Evolutionary conservation across 2,113 vertebrate genomes (phyloP).

Genomic region (Antechinus flavipes): DNA sequence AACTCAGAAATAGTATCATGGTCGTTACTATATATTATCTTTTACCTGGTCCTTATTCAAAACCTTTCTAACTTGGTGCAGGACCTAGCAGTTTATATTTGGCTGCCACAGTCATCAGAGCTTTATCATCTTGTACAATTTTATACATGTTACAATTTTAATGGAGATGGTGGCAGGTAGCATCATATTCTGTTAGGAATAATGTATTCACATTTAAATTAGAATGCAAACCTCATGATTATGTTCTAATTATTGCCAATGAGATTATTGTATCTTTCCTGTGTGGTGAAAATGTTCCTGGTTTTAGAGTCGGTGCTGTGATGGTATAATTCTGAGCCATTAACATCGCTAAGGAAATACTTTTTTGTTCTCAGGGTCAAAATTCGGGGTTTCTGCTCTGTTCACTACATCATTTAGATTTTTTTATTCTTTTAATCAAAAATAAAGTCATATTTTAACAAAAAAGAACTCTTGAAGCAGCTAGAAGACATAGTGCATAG

Average conservation of each 20-base stretch:
- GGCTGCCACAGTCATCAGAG: background rate
- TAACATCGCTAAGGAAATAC: background rate
- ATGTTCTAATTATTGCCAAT: background rate
- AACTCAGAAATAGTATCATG: background rate
- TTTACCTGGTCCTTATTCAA: background rate
- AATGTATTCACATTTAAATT: constrained; percentile 44
- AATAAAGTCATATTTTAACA: background rate
- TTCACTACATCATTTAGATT: background rate
- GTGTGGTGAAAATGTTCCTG: background rate
- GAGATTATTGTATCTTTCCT: background rate
- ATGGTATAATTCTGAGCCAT: no score
- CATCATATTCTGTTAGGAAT: background rate
- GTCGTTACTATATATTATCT: background rate
- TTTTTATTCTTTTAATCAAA: background rate
- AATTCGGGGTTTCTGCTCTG: constrained; percentile 21
- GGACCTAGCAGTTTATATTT: background rate
- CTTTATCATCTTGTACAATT: background rate
- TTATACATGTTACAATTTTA: background rate
- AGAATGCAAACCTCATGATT: background rate
- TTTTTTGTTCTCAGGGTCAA: background rate
- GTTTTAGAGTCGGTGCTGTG: background rate
- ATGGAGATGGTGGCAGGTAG: background rate
- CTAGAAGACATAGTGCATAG: no score
- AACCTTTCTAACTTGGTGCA: background rate
- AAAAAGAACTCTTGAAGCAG: background rate